Percentiles rank a stretch among this genome's conserved stretches.
Conservation (phyloP, 2,113 vertebrate species). For the Daphoenositta chrysoptera region DNA sequence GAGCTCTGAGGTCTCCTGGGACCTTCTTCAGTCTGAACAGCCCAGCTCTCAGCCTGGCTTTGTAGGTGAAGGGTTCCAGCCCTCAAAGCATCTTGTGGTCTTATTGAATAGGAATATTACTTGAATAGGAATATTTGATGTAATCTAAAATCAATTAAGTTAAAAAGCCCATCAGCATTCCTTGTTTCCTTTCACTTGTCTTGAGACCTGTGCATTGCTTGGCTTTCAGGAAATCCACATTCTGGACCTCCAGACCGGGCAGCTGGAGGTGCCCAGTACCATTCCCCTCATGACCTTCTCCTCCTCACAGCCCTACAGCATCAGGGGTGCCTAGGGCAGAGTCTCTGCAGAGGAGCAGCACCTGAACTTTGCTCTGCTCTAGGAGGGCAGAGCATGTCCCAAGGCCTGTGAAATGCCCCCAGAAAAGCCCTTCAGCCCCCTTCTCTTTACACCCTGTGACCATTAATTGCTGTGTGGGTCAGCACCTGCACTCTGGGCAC, state of each 20-base stretch:
- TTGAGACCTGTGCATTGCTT: background rate
- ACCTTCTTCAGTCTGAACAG: background rate
- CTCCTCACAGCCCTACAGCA: background rate
- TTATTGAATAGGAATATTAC: background rate
- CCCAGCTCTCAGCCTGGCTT: background rate
- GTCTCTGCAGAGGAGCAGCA: background rate
- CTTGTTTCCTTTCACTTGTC: background rate
- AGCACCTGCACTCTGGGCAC: background rate
- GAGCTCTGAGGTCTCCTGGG: background rate
- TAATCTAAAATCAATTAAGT: background rate
- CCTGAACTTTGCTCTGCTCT: background rate
- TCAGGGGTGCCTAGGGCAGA: background rate
- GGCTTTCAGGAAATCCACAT: background rate
- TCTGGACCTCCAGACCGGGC: background rate
- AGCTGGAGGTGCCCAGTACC: background rate
- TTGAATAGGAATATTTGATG: background rate
- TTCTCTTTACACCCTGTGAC: background rate
- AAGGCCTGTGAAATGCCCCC: background rate
- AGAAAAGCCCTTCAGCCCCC: background rate
- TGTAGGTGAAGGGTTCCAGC: background rate
- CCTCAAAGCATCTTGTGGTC: background rate
- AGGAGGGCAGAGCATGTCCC: background rate
- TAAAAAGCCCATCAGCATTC: background rate
- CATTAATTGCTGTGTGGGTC: rapidly evolving
- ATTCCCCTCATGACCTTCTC: rapidly evolving